Percentiles rank a stretch among this genome's conserved stretches.
Conservation (phyloP, 2,888 invertebrate genomes). For the Epicampocera succincta region DNA sequence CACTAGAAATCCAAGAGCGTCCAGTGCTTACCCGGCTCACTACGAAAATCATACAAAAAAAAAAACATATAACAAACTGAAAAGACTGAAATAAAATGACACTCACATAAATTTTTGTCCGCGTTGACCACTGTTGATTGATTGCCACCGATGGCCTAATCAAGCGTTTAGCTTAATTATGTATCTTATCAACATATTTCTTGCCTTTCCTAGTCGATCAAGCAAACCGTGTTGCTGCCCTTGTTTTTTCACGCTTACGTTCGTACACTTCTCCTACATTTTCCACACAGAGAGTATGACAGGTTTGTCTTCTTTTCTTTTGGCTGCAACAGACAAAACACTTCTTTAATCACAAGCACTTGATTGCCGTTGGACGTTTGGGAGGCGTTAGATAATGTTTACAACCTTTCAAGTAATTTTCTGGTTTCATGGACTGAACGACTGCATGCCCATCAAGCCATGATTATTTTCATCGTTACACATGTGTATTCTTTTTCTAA, state of each 20-base stretch:
- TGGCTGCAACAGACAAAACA: slow-evolving; percentile 28
- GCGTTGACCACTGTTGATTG: slow-evolving; percentile 51
- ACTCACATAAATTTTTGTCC: slow-evolving; percentile 16
- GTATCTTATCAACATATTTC: slow-evolving; percentile 58
- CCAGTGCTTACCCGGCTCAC: no score
- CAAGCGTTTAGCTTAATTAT: slow-evolving; percentile 67
- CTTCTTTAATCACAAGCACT: slow-evolving; percentile 33
- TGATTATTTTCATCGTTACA: slow-evolving; percentile 25
- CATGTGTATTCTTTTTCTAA: slow-evolving; percentile 32
- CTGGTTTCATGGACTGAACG: slow-evolving; percentile 63
- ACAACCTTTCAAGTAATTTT: slow-evolving; percentile 64
- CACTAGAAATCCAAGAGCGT: no score
- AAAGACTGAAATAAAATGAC: background rate
- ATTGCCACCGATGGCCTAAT: slow-evolving; percentile 64
- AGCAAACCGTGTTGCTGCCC: background rate
- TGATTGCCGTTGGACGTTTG: slow-evolving; percentile 36
- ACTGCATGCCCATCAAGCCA: slow-evolving; percentile 44
- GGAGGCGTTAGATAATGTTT: slow-evolving; percentile 63
- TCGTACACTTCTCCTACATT: slow-evolving; percentile 13
- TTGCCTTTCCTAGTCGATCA: slow-evolving; percentile 15
- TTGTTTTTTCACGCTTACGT: slow-evolving; percentile 44
- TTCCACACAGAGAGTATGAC: background rate
- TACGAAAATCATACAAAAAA: no score
- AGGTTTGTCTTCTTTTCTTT: slow-evolving; percentile 20
- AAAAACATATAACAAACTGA: background rate